These are phyloP conservation scores for Daboia siamensis DNA, from an alignment of 2,113 vertebrate genomes.

Conservation along the genomic window DNA sequence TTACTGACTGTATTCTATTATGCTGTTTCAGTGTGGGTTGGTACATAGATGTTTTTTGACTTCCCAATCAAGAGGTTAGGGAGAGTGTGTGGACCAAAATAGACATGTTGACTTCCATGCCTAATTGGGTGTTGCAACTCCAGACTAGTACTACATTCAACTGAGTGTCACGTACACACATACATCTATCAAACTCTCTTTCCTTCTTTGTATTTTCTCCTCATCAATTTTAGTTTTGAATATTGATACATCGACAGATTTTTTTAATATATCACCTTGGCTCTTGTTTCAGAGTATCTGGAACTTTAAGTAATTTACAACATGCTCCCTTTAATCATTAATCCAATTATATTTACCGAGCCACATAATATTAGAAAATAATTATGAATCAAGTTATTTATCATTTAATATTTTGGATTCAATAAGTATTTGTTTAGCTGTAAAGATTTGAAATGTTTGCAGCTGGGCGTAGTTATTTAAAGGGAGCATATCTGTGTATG, in stretches of 20 bases:
- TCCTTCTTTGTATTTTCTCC: background rate
- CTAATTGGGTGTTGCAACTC: no score
- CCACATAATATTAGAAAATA: slow-evolving; percentile 3
- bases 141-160: no score
- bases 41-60: no score
- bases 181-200: no score
- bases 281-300: background rate
- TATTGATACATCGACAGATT: background rate
- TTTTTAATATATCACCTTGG: slow-evolving; percentile 16
- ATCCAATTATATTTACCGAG: background rate
- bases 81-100: no score
- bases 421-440: background rate
- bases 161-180: no score
- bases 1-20: no score
- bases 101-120: no score
- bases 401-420: background rate
- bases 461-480: background rate
- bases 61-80: no score
- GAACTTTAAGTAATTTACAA: background rate
- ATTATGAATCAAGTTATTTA: slow-evolving; percentile 7
- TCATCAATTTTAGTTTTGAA: background rate
- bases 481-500: slow-evolving; percentile 20
- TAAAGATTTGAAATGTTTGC: slow-evolving; percentile 15
- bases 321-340: background rate
- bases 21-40: no score